A percentile compares a stretch with the other conserved stretches of the same genome.
phyloP scores from a whole-genome alignment of 2,888 invertebrate genomes.

The Mantis religiosa region DNA sequence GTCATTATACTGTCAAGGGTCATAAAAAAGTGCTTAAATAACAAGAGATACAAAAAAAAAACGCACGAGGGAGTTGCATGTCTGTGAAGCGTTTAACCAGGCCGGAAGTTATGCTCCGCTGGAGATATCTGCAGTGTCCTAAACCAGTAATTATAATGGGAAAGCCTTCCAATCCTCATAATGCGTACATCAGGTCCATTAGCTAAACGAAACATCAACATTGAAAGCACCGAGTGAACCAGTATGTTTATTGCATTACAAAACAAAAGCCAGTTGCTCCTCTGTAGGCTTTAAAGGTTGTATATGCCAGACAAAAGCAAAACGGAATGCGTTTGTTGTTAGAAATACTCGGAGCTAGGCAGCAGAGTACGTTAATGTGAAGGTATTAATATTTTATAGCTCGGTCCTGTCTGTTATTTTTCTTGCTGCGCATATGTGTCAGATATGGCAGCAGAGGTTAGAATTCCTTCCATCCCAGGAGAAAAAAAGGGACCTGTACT shows the following conservation, averaged over 20 bases:
- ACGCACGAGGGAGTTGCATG: neutral
- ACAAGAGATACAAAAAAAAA: neutral
- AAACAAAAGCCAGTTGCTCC: neutral
- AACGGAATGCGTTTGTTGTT: no score
- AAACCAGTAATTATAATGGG: neutral
- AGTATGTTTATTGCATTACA: neutral
- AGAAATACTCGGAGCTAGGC: no score
- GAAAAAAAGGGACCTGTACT: no score
- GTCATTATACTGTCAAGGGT: neutral
- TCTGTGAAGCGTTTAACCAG: neutral
- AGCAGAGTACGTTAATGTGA: no score
- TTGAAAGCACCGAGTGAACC: neutral
- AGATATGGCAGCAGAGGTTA: no score
- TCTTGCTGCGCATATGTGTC: no score
- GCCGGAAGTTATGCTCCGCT: neutral
- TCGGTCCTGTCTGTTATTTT: no score
- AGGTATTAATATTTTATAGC: no score
- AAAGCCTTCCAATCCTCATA: neutral
- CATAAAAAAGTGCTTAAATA: neutral
- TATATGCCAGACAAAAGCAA: no score
- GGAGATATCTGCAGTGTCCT: neutral
- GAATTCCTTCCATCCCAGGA: no score
- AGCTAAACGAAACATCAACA: neutral
- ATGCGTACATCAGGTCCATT: neutral
- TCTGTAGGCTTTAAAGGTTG: no score